A percentile compares a stretch with the other conserved stretches of the same genome.
phyloP scores from a whole-genome alignment of 2,113 vertebrate genomes.

The Cyanocitta stelleri region DNA sequence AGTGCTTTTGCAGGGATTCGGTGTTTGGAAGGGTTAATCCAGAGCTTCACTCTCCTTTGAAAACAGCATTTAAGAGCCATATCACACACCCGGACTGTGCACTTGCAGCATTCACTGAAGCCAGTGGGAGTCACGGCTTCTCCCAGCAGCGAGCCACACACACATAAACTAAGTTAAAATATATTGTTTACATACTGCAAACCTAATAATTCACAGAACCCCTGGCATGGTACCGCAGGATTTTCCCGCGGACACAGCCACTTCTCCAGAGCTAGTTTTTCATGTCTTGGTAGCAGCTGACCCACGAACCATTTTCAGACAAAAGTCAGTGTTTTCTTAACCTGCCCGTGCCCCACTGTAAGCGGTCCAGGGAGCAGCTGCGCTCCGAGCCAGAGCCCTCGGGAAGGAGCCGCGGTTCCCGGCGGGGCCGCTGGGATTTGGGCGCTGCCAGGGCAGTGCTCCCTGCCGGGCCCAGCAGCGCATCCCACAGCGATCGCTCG shows the following conservation, averaged over 20 bases:
- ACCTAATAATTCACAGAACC: neutral
- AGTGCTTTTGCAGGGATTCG: neutral
- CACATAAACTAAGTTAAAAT: neutral
- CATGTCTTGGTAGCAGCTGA: constrained; percentile 32
- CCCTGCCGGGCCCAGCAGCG: neutral
- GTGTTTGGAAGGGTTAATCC: neutral
- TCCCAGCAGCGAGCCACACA: neutral
- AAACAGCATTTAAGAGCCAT: neutral
- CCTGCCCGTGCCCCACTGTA: constrained; percentile 20
- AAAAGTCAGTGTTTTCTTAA: constrained; percentile 43
- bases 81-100: neutral
- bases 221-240: neutral
- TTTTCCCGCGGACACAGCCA: neutral
- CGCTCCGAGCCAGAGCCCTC: neutral
- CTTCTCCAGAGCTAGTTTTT: neutral
- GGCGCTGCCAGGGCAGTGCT: neutral
- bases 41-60: neutral
- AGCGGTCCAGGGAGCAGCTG: neutral
- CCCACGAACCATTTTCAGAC: constrained; percentile 10
- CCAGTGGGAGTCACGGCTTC: neutral
- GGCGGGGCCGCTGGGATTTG: neutral
- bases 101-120: neutral
- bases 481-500: neutral
- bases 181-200: neutral
- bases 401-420: neutral